These are phyloP conservation scores for Clarias laeviceps DNA, from an alignment of 2,797 vertebrate genomes.

Conservation along the genomic window DNA sequence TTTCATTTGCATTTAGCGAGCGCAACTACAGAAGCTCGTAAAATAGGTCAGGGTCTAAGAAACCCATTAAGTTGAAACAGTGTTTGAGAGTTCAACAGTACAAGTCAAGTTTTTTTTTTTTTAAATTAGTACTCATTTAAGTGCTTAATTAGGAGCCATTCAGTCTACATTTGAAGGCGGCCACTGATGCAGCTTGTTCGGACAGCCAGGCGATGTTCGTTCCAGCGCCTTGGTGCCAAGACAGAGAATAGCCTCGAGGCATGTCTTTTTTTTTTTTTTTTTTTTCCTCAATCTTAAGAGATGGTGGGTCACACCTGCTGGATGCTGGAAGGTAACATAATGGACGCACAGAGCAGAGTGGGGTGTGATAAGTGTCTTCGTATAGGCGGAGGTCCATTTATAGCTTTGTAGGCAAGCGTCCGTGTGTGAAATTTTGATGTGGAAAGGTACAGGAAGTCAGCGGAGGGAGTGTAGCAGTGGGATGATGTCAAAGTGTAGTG, in stretches of 20 bases:
- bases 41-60: constrained; percentile 1
- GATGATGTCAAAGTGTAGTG: neutral
- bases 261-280: neutral
- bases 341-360: neutral
- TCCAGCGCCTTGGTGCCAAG: neutral
- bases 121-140: neutral
- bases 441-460: neutral
- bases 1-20: neutral
- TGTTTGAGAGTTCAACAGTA: neutral
- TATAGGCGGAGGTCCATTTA: neutral
- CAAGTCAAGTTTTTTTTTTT: neutral
- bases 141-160: neutral
- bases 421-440: neutral
- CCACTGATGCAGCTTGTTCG: neutral
- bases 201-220: neutral
- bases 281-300: neutral
- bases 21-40: neutral
- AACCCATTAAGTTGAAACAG: neutral
- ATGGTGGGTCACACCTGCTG: neutral
- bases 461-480: neutral
- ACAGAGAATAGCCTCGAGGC: neutral
- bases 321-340: neutral
- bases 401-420: neutral
- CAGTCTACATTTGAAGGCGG: neutral
- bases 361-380: neutral